Conservation (phyloP, 2,888 invertebrate genomes). For the Bembecia ichneumoniformis region DNA sequence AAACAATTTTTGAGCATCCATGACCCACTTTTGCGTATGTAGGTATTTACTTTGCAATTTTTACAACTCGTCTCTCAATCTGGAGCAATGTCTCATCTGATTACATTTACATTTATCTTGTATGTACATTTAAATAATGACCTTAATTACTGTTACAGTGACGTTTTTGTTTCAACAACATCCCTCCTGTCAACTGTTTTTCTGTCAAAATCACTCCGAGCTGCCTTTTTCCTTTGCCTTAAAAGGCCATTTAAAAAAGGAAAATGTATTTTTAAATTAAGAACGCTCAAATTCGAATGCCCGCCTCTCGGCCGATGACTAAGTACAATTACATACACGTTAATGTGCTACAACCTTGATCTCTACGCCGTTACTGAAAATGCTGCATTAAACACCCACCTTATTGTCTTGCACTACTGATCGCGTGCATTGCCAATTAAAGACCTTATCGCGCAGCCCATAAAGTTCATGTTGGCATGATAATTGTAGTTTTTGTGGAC, state of each 20-base stretch:
- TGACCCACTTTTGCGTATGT: constrained; percentile 26
- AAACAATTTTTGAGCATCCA: constrained; percentile 30
- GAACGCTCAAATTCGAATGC: background rate
- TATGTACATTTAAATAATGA: constrained; percentile 5
- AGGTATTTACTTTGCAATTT: constrained; percentile 8
- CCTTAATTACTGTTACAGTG: constrained; percentile 1
- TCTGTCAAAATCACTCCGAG: too few species aligned
- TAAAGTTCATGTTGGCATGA: constrained; percentile 23
- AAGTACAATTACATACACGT: constrained; percentile 5
- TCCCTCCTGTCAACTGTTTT: too few species aligned
- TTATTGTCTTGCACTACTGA: constrained; percentile 52
- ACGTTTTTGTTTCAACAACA: too few species aligned
- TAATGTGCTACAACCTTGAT: constrained; percentile 45
- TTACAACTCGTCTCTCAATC: constrained; percentile 7
- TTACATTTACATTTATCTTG: constrained; percentile 4
- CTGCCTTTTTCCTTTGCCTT: too few species aligned
- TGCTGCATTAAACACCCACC: constrained; percentile 61
- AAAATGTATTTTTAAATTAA: constrained; percentile 1
- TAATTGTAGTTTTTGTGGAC: constrained; percentile 32
- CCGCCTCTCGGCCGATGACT: constrained; percentile 1
- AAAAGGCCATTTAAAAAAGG: background rate
- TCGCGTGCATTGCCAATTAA: constrained; percentile 17
- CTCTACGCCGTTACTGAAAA: constrained; percentile 67
- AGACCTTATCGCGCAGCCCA: constrained; percentile 21
- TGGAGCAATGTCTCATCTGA: constrained; percentile 7